phyloP scores from a whole-genome alignment of 2,113 vertebrate genomes.

The Rhinolophus sinicus region DNA sequence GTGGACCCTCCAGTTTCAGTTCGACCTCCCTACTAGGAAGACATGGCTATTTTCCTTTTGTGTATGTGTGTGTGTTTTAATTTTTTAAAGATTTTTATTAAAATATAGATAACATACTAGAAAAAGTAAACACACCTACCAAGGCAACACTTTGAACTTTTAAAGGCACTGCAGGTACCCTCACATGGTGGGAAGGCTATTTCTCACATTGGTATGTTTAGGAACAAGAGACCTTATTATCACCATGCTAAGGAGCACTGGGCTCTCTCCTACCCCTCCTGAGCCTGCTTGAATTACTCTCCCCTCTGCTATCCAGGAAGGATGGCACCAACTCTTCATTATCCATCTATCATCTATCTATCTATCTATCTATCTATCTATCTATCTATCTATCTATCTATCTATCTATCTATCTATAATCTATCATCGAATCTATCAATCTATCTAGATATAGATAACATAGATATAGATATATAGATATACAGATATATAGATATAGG shows the following conservation, averaged over 20 bases:
- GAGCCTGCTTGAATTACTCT: neutral
- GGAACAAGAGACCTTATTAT: neutral
- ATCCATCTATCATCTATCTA: too few species aligned
- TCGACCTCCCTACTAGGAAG: neutral
- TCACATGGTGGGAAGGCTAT: rapidly evolving
- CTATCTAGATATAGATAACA: too few species aligned
- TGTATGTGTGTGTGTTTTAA: too few species aligned
- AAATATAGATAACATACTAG: neutral
- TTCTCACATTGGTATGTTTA: neutral
- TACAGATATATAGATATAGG: neutral
- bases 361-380: too few species aligned
- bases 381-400: too few species aligned
- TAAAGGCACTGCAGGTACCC: neutral
- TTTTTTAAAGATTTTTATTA: too few species aligned
- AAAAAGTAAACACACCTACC: neutral
- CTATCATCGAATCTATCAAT: too few species aligned
- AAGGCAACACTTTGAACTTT: neutral
- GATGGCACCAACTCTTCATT: too few species aligned
- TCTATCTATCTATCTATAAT: too few species aligned
- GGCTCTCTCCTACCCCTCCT: neutral
- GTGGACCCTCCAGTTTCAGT: neutral
- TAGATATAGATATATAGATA: too few species aligned
- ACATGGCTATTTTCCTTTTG: neutral
- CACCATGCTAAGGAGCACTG: rapidly evolving
- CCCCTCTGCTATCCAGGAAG: neutral